Conservation (phyloP, 2,113 vertebrate species). For the Triplophysa rosa region DNA sequence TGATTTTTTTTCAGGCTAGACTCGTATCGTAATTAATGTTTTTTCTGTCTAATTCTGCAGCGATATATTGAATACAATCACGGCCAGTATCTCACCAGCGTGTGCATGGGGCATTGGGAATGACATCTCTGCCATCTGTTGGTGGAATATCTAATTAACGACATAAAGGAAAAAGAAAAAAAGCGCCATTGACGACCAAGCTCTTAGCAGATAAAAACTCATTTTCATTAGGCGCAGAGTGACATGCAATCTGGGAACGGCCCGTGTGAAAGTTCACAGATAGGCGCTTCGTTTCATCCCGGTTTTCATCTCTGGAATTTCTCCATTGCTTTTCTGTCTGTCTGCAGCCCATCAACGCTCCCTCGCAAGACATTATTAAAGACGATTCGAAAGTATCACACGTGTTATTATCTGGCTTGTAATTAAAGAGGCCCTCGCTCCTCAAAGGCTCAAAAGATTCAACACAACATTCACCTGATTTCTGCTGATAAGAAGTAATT, state of each 20-base stretch:
- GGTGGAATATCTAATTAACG: slow-evolving; percentile 42
- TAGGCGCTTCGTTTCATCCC: slow-evolving; percentile 35
- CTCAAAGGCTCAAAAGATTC: slow-evolving; percentile 32
- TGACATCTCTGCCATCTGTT: slow-evolving; percentile 37
- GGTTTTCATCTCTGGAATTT: slow-evolving; percentile 31
- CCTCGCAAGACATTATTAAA: slow-evolving; percentile 37
- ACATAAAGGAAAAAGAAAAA: slow-evolving; percentile 31
- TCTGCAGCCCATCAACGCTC: slow-evolving; percentile 24
- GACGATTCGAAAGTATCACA: slow-evolving; percentile 23
- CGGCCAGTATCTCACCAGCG: slow-evolving; percentile 20
- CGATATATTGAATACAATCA: slow-evolving; percentile 39
- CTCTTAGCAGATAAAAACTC: slow-evolving; percentile 28
- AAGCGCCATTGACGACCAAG: slow-evolving; percentile 15
- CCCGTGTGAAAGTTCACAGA: slow-evolving; percentile 37
- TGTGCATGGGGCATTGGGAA: slow-evolving; percentile 16
- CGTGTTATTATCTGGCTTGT: slow-evolving; percentile 39
- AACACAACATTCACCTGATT: slow-evolving; percentile 5
- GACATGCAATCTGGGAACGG: slow-evolving; percentile 28
- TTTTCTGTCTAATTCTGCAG: slow-evolving; percentile 36
- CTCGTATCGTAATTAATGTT: slow-evolving; percentile 30
- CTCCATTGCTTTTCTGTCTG: slow-evolving; percentile 30
- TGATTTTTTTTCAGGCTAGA: slow-evolving; percentile 1
- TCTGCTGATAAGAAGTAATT: slow-evolving; percentile 31
- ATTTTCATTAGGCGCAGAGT: slow-evolving; percentile 42
- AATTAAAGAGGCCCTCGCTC: slow-evolving; percentile 24